These are phyloP conservation scores for Zosterops borbonicus DNA, from an alignment of 2,113 vertebrate species.

Conservation along the genomic window DNA sequence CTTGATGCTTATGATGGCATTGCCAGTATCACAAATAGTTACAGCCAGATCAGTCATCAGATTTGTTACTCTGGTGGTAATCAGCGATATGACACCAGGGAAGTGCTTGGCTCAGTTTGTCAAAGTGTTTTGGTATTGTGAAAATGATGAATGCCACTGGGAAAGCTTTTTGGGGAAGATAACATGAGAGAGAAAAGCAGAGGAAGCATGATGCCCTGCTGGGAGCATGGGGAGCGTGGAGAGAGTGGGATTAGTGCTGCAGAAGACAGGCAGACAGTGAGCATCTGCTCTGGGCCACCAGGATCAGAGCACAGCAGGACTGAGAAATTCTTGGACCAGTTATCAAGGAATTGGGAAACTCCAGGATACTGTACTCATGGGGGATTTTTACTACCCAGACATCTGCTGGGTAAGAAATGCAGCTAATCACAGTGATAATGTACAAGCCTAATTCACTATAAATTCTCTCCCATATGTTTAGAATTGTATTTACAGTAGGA, in stretches of 20 bases:
- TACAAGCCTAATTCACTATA: not conserved
- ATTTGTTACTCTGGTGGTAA: not conserved
- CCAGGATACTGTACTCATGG: constrained; percentile 41
- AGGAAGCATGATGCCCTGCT: not conserved
- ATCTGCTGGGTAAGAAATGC: constrained; percentile 61
- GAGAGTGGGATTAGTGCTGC: not conserved
- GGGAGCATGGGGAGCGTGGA: not conserved
- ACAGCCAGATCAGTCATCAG: not conserved
- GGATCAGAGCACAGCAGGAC: constrained; percentile 34
- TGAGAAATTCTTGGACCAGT: constrained; percentile 41
- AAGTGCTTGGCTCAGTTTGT: not conserved
- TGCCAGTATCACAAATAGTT: not conserved
- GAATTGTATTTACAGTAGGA: constrained; percentile 53
- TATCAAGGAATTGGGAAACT: constrained; percentile 48
- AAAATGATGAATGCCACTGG: not conserved
- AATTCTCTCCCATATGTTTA: constrained; percentile 51
- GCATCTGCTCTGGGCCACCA: constrained; percentile 49
- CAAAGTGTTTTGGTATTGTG: not conserved
- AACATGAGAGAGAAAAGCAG: not conserved
- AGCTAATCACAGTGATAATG: constrained; percentile 31
- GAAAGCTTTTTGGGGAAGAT: not conserved
- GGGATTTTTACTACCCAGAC: constrained; percentile 56
- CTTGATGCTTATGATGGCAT: not conserved
- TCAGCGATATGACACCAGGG: not conserved
- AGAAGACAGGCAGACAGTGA: not conserved